Evolutionary conservation across 2,888 invertebrate genomes (phyloP), one percentile per base, ranked within the genome.

Genomic region (Mesorhabditis belari): DNA sequence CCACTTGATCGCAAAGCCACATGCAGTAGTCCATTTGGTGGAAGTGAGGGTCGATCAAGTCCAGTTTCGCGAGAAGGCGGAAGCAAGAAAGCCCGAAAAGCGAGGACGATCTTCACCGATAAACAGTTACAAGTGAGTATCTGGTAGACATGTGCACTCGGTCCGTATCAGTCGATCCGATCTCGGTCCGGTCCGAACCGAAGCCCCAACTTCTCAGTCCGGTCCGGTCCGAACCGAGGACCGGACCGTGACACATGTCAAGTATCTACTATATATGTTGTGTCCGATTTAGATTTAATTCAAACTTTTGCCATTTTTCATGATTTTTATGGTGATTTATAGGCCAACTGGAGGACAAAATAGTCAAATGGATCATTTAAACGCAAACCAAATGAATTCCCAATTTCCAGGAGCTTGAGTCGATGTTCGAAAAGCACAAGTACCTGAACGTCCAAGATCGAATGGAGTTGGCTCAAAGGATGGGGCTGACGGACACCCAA

Each of bases 401-500:
- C n/a, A n/a, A n/a, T 35, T 35, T 35, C n/a, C 44, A 35, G 44
- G 77, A 77, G 53, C 67, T 84, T 49, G 79, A 79, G 67, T 70
- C 61, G 25, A 77, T 71, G 21, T 79, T 79, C 57, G 77, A 77
- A 49, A 69, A 71, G 44, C 77, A 79, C 24, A 79, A 78, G 65
- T 80, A 80, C 62, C 68, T 80, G 17, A 73, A 73, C 19, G 80
- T 80, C 17, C 96, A 69, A 62, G 73, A 98, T 83, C 76, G 96
- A 72, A 93, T 96, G 92, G 96, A 98, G 84, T 87, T 98, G 77
- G 96, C 98, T 0, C 90, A 92, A 53, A 76, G 81, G 64, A 81
- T 98, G 76, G 91, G 92, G 77, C 87, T 98, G 62, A 93, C 92
- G 51, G 98, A 98, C 84, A 98, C 96, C 57, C 98, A 99, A 86